Percentiles rank a stretch among this genome's conserved stretches.
These are phyloP conservation scores for Taurulus bubalis DNA, from an alignment of 2,113 vertebrate species.

Conservation along the genomic window DNA sequence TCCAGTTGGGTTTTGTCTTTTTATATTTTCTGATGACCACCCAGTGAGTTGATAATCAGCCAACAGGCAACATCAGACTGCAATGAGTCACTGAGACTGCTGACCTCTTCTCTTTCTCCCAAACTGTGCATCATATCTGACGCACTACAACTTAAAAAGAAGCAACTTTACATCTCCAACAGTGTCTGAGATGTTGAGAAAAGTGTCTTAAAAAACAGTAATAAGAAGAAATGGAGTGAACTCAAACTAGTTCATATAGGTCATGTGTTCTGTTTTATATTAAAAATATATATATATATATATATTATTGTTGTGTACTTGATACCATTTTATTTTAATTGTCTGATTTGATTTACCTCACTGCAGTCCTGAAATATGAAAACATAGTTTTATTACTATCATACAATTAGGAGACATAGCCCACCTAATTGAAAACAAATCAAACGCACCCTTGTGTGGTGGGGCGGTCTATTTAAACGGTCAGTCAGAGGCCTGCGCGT, in stretches of 20 bases:
- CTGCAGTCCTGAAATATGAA: not conserved
- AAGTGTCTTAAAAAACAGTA: not conserved
- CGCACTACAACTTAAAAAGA: not conserved
- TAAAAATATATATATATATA: too few species aligned
- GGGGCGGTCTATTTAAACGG: not conserved
- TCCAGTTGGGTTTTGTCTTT: not conserved
- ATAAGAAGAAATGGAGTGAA: not conserved
- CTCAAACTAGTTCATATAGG: not conserved
- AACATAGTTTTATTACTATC: not conserved
- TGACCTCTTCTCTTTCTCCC: not conserved
- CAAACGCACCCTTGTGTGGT: not conserved
- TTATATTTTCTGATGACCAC: not conserved
- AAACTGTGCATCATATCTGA: not conserved
- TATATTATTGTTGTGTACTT: not conserved
- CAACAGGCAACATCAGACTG: not conserved
- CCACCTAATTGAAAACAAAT: not conserved
- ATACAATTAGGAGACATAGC: not conserved
- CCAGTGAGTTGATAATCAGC: not conserved
- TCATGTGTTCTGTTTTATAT: not conserved
- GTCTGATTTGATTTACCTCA: not conserved
- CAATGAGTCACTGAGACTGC: not conserved
- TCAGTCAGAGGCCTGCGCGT: not conserved
- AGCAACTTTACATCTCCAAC: not conserved
- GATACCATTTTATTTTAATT: not conserved
- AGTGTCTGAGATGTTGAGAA: not conserved